Conservation (phyloP, 2,113 vertebrate genomes). For the Daubentonia madagascariensis region DNA sequence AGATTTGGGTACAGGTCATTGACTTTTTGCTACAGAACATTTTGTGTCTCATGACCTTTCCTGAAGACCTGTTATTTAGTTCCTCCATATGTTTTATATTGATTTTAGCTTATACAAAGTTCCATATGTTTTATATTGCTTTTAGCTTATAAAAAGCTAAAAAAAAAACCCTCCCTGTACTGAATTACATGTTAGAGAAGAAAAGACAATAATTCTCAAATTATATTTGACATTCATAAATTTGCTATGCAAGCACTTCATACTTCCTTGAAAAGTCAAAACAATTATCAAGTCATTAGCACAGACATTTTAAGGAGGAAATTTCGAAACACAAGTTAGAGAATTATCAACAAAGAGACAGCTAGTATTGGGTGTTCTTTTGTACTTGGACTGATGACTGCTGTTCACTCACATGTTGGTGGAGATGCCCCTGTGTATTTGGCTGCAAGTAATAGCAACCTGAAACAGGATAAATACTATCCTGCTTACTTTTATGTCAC, state of each 20-base stretch:
- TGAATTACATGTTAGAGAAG: conserved; percentile 15
- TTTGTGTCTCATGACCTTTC: conserved; percentile 19
- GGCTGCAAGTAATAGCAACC: neutral
- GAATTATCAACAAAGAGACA: conserved; percentile 12
- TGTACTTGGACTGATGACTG: neutral
- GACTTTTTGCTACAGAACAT: neutral
- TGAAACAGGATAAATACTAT: neutral
- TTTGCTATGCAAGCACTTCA: conserved; percentile 49
- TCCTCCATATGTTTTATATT: conserved; percentile 28
- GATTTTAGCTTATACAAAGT: neutral
- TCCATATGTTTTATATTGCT: neutral
- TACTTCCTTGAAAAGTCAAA: conserved; percentile 56
- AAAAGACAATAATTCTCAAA: conserved; percentile 35
- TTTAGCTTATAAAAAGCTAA: neutral
- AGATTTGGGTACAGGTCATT: neutral
- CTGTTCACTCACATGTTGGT: neutral
- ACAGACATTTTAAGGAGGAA: conserved; percentile 46
- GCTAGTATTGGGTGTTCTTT: neutral
- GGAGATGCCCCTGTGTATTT: neutral
- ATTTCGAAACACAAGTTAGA: conserved; percentile 46
- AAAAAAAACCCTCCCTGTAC: neutral
- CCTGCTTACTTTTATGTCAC: neutral
- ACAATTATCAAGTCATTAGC: conserved; percentile 61
- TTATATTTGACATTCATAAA: conserved; percentile 53
- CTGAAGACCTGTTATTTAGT: neutral